Percentiles rank a stretch among this genome's conserved stretches.
phyloP scores from a whole-genome alignment of 2,797 vertebrate genomes.

The Epinephelus malabaricus region DNA sequence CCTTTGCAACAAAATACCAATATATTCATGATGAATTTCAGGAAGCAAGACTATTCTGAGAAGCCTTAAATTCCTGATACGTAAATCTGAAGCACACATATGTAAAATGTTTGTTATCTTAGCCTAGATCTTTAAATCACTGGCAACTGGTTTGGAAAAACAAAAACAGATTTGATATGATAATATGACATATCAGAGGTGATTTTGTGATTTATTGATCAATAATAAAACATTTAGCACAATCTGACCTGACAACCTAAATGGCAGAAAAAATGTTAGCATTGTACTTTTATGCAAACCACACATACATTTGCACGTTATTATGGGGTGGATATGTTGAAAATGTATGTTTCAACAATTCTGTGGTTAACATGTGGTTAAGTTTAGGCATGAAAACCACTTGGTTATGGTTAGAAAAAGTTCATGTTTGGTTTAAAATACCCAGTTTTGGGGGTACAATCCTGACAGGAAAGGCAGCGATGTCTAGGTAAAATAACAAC shows the following conservation, averaged over 20 bases:
- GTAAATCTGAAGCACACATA: slow-evolving; percentile 2
- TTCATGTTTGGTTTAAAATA: too few relatives aligned
- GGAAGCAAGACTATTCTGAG: background rate
- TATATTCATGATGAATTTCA: background rate
- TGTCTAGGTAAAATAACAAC: too few relatives aligned
- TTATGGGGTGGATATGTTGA: too few relatives aligned
- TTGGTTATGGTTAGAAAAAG: too few relatives aligned
- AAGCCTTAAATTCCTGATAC: background rate
- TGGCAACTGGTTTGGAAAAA: background rate
- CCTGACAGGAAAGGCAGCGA: too few relatives aligned
- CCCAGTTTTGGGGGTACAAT: too few relatives aligned
- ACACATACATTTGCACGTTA: too few relatives aligned
- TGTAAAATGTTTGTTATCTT: background rate
- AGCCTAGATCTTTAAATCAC: background rate
- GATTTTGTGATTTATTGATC: background rate
- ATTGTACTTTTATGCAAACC: too few relatives aligned
- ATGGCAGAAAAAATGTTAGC: too few relatives aligned
- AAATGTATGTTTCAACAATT: too few relatives aligned
- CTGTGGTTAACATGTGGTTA: too few relatives aligned
- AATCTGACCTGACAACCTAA: background rate
- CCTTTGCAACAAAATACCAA: background rate
- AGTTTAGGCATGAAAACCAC: too few relatives aligned
- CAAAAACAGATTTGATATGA: background rate
- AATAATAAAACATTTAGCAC: background rate
- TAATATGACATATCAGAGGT: background rate